Base-by-base conservation (phyloP, 2,113 vertebrate genomes). In the Cheilinus undulatus region DNA sequence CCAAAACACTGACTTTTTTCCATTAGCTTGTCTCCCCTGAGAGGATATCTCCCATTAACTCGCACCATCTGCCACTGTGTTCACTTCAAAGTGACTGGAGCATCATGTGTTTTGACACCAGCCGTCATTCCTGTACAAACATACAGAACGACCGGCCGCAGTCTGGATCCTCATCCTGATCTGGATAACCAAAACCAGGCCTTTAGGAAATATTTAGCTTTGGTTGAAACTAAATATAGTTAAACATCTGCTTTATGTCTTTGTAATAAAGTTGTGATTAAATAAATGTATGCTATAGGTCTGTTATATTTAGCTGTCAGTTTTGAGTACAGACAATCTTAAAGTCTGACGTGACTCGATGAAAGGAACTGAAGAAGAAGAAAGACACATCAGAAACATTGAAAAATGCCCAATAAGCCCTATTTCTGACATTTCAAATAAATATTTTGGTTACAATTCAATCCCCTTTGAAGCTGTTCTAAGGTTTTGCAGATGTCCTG, bases 31-130 rank as follows among this genome's bases (percentile, higher is more conserved):
- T 30, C 48, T 42, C 65, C 43, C 62, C 54, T 34, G 4, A 54
- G 49, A 80, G 28, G 67, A 80, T 51, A 49, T 50, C 42, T 61
- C 61, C 59, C 56, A 78, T 78, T 83, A 83, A 80, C 76, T 32
- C 59, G 38, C 48, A 51, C 82, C 79, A 74, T 73, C 67, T 83
- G 87, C 60, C 52, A 69, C 73, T 42, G 59, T 4, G 74, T 43
- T 65, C 63, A 59, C 7, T 78, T 85, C 73, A 85, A 80, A 78
- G 60, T 24, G 28, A 75, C 32, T 27, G 2, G 45, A 63, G 58
- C 24, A 42, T 80, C 52, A 42, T 51, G 38, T 48, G 26, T 23
- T 56, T 36, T 38, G 50, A 76, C 51, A 73, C 60, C 43, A 49
- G 46, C 57, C 27, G 24, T 59, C 23, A 58, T 32, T 43, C 26